Percentiles rank a stretch among this genome's conserved stretches.
These are phyloP conservation scores for Marcusenius ussheri DNA, from an alignment of 2,113 vertebrate genomes.

Conservation along the genomic window DNA sequence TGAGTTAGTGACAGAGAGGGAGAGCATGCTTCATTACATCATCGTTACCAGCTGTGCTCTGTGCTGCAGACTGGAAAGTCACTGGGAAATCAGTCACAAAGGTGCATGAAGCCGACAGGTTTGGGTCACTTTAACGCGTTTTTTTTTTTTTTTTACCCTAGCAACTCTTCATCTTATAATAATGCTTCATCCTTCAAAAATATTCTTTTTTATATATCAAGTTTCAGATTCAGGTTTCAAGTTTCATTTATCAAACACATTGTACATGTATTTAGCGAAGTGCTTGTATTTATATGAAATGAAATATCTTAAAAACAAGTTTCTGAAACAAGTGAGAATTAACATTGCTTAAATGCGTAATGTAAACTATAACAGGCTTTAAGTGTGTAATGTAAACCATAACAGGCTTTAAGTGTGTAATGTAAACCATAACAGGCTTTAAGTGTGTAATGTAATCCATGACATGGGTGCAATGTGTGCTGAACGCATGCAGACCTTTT, in stretches of 20 bases:
- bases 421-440: background rate
- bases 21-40: conserved; percentile 23
- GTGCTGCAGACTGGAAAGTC: background rate
- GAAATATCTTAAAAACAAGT: background rate
- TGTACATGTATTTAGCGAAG: background rate
- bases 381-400: too few relatives aligned
- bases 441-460: background rate
- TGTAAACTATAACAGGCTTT: background rate
- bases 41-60: background rate
- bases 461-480: background rate
- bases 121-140: background rate
- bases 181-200: background rate
- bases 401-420: background rate
- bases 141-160: background rate
- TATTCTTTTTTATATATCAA: background rate
- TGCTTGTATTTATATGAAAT: background rate
- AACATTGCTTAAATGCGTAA: background rate
- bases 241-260: background rate
- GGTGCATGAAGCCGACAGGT: background rate
- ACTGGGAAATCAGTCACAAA: background rate
- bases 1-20: background rate
- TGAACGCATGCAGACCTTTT: background rate
- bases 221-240: background rate
- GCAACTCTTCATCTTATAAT: background rate
- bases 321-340: background rate